phyloP scores from a whole-genome alignment of 2,888 invertebrate genomes.

The Taphrorychus bicolor region DNA sequence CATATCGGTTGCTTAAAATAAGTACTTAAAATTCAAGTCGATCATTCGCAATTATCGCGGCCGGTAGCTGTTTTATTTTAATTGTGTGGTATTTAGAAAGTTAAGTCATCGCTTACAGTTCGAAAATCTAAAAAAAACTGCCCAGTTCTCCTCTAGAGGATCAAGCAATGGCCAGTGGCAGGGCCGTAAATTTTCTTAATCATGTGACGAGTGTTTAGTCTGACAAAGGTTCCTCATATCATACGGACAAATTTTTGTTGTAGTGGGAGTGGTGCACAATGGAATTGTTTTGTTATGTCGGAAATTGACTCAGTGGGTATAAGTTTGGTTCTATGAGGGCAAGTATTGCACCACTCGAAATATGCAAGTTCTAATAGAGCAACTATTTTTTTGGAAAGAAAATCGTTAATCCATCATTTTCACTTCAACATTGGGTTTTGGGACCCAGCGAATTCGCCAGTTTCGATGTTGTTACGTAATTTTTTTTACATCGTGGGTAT shows the following conservation, averaged over 20 bases:
- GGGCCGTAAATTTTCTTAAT: background rate
- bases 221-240: background rate
- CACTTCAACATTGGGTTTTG: too few relatives aligned
- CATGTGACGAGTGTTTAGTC: background rate
- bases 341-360: too few relatives aligned
- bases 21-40: slow-evolving; percentile 33
- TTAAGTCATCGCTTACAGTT: slow-evolving; percentile 27
- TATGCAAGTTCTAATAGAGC: too few relatives aligned
- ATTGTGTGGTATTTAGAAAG: slow-evolving; percentile 34
- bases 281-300: too few relatives aligned
- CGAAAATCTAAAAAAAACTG: slow-evolving; percentile 8
- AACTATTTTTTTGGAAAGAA: too few relatives aligned
- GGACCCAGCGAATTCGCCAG: background rate
- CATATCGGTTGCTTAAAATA: slow-evolving; percentile 2
- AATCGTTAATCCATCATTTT: too few relatives aligned
- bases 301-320: too few relatives aligned
- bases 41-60: slow-evolving; percentile 14
- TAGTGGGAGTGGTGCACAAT: background rate
- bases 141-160: background rate
- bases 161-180: background rate
- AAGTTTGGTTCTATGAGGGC: too few relatives aligned
- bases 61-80: slow-evolving; percentile 25
- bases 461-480: background rate
- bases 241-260: background rate
- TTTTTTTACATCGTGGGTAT: background rate